Conservation (phyloP, 2,888 invertebrate species). For the Microplitis deprimator region DNA sequence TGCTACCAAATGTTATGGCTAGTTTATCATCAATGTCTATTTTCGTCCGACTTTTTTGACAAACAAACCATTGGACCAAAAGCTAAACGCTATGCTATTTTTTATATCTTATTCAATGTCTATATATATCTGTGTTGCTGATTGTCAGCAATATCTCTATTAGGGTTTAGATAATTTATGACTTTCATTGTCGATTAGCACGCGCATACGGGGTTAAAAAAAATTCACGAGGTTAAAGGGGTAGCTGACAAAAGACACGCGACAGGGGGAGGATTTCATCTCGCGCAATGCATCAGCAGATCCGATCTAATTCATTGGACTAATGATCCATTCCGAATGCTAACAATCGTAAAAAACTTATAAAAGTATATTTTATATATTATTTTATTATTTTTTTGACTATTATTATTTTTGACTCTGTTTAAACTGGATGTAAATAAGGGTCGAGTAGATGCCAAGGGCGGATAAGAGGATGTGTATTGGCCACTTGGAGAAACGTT, state of each 20-base stretch:
- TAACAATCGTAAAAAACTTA: background rate
- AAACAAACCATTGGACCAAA: no score
- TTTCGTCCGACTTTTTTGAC: no score
- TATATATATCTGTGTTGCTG: background rate
- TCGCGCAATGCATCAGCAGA: background rate
- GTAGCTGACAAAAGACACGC: conserved; percentile 67
- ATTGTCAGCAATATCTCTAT: conserved; percentile 62
- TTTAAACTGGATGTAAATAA: background rate
- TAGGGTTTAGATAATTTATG: conserved; percentile 70
- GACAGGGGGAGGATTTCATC: conserved; percentile 53
- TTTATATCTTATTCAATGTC: background rate
- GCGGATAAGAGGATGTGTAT: conserved; percentile 16
- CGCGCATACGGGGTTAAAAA: conserved; percentile 62
- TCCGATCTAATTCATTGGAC: background rate
- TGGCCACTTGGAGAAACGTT: conserved; percentile 29
- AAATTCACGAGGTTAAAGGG: conserved; percentile 51
- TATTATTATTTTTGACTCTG: background rate
- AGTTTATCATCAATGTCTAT: background rate
- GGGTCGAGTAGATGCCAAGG: background rate
- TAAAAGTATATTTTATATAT: no score
- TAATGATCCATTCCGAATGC: background rate
- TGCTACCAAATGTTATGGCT: background rate
- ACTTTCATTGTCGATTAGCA: conserved; percentile 70
- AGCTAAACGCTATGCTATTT: conserved; percentile 2
- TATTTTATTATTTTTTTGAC: no score